Percentiles rank a stretch among this genome's conserved stretches.
phyloP scores from a whole-genome alignment of 2,113 vertebrate species.

The Menura novaehollandiae region DNA sequence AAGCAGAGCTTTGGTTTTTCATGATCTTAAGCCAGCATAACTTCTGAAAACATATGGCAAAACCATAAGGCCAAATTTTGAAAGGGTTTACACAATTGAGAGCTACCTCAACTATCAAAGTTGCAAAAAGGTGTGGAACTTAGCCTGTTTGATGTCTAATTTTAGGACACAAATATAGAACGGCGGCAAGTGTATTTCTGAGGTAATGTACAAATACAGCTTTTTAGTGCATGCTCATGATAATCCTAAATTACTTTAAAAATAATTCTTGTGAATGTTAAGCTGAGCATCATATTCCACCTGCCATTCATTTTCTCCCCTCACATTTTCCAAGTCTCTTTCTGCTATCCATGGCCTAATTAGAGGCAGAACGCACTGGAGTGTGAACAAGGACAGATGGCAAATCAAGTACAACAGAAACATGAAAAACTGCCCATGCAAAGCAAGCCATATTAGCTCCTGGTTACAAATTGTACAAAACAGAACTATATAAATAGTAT shows the following conservation, averaged over 20 bases:
- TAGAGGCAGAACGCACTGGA: not conserved
- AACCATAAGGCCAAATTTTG: not conserved
- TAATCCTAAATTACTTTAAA: not conserved
- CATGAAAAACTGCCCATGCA: not conserved
- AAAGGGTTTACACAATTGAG: not conserved
- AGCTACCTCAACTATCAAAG: not conserved
- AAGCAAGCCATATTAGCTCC: not conserved
- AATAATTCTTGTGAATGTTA: not conserved
- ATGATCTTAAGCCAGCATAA: not conserved
- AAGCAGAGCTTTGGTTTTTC: not conserved
- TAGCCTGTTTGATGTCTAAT: not conserved
- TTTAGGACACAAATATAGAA: not conserved
- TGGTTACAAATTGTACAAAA: not conserved
- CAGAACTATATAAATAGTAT: not conserved
- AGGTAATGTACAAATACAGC: not conserved
- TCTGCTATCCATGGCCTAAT: not conserved
- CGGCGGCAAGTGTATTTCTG: not conserved
- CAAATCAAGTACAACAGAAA: constrained; percentile 12
- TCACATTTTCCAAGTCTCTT: not conserved
- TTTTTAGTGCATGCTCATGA: not conserved
- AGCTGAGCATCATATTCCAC: not conserved
- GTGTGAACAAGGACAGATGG: constrained; percentile 2
- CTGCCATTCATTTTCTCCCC: not conserved
- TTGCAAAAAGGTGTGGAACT: not conserved
- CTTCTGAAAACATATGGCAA: not conserved